phyloP scores from a whole-genome alignment of 2,888 invertebrate species.

The Craniophora ligustri region DNA sequence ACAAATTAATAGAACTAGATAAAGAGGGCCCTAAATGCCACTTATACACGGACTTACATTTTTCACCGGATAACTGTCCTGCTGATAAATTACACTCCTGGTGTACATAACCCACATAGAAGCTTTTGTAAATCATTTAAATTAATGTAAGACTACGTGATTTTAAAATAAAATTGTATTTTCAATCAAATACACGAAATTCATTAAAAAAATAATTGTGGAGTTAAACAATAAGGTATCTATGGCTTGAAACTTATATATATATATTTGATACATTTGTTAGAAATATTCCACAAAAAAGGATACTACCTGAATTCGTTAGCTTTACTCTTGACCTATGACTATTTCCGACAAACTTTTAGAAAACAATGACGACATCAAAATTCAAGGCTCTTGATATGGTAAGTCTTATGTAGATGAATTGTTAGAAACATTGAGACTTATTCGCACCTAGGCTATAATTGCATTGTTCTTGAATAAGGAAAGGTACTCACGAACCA shows the following conservation, averaged over 20 bases:
- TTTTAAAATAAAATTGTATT: too few species aligned
- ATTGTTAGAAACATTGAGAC: conserved; percentile 58
- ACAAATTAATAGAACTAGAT: conserved; percentile 9
- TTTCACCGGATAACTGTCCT: conserved; percentile 5
- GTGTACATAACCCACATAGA: not conserved
- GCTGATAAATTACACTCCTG: conserved; percentile 6
- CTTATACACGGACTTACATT: not conserved
- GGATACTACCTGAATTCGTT: not conserved
- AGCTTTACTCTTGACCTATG: conserved; percentile 6
- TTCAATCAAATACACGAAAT: too few species aligned
- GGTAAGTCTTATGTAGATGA: conserved; percentile 54
- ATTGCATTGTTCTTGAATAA: conserved; percentile 75
- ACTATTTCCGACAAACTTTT: conserved; percentile 12
- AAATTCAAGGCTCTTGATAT: conserved; percentile 54
- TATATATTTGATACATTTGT: too few species aligned
- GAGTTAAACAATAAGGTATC: too few species aligned
- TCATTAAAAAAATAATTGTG: too few species aligned
- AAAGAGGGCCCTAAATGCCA: not conserved
- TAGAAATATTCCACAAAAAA: not conserved
- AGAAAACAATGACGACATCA: conserved; percentile 52
- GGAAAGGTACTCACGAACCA: conserved; percentile 55
- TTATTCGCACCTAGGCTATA: conserved; percentile 54
- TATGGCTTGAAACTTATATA: too few species aligned
- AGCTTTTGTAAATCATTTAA: not conserved
- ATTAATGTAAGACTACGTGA: not conserved